These are phyloP conservation scores for Gorsachius goisagi DNA, from an alignment of 2,113 vertebrate species.

Conservation along the genomic window DNA sequence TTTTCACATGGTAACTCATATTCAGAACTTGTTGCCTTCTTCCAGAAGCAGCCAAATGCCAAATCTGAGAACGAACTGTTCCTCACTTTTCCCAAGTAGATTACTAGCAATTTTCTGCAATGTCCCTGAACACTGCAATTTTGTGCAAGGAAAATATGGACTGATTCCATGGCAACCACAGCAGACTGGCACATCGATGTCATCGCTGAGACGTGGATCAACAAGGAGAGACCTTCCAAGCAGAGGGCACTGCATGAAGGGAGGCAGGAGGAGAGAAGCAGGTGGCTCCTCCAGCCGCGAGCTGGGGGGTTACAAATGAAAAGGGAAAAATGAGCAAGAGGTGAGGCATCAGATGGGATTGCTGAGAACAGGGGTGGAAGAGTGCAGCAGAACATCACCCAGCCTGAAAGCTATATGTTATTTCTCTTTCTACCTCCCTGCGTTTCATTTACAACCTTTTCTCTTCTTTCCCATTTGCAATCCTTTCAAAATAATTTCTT, in stretches of 20 bases:
- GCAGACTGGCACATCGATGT: not conserved
- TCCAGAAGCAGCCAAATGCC: not conserved
- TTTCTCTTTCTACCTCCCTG: not conserved
- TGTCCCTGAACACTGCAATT: conserved; percentile 40
- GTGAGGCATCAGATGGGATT: not conserved
- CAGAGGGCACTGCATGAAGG: not conserved
- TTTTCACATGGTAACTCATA: not conserved
- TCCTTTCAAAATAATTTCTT: not conserved
- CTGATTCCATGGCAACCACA: not conserved
- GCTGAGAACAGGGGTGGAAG: not conserved
- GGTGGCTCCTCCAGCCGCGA: not conserved
- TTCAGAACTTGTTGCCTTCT: conserved; percentile 4
- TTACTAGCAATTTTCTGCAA: conserved; percentile 54
- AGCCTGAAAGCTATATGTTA: not conserved
- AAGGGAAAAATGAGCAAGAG: not conserved
- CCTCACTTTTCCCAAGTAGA: not conserved
- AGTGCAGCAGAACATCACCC: not conserved
- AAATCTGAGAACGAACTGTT: conserved; percentile 14
- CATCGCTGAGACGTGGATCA: not conserved
- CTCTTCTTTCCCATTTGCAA: not conserved
- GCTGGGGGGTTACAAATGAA: not conserved
- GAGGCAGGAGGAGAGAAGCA: not conserved
- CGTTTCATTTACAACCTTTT: not conserved
- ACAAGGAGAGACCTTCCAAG: not conserved
- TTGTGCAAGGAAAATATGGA: conserved; percentile 14